phyloP scores from a whole-genome alignment of 2,113 vertebrate genomes.

The Chamaetylas fuelleborni region DNA sequence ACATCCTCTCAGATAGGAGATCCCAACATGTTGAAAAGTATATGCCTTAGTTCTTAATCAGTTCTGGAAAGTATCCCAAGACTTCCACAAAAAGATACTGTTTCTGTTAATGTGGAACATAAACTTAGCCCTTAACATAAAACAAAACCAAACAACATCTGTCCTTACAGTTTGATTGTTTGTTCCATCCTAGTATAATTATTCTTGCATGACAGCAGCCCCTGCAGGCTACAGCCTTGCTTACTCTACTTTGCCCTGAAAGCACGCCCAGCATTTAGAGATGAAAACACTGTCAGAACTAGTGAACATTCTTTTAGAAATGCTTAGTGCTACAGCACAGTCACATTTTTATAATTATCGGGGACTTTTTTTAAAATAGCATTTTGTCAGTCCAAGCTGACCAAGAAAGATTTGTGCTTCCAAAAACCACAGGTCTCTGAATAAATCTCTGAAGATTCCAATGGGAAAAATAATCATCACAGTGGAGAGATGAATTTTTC shows the following conservation, averaged over 20 bases:
- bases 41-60: conserved; percentile 66
- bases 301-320: not conserved
- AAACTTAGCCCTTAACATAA: conserved; percentile 71
- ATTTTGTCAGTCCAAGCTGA: not conserved
- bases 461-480: not conserved
- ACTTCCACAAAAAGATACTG: conserved; percentile 69
- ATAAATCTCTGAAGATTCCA: not conserved
- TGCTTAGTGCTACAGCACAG: not conserved
- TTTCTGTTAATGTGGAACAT: conserved; percentile 63
- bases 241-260: conserved; percentile 28
- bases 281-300: conserved; percentile 2
- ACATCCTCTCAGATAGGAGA: conserved; percentile 78
- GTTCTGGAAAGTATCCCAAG: conserved; percentile 72
- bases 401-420: not conserved
- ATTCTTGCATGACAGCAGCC: conserved; percentile 75
- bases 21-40: conserved; percentile 75
- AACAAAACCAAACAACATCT: conserved; percentile 68
- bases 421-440: not conserved
- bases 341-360: not conserved
- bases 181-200: conserved; percentile 50
- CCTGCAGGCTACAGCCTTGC: conserved; percentile 73
- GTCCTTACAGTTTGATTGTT: conserved; percentile 64
- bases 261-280: not conserved
- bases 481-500: not conserved
- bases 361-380: not conserved